Evolutionary conservation across 2,797 vertebrate species (phyloP).

Genomic region (Clarias fuscus): DNA sequence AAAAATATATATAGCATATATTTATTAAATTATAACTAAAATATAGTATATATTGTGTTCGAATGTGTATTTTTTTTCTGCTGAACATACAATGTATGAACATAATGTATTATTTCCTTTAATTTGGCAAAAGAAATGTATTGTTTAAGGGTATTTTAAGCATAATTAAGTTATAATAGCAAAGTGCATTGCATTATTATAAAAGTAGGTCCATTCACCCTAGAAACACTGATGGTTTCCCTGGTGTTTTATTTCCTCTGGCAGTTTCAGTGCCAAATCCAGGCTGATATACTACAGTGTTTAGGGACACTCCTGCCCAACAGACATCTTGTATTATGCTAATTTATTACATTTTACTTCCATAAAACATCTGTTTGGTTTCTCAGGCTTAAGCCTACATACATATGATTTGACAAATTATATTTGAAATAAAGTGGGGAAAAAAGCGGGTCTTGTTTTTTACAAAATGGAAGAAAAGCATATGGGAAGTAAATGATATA

Average conservation of each 20-base stretch:
- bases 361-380: not conserved
- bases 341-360: constrained; percentile 15
- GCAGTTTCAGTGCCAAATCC: not conserved
- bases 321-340: not conserved
- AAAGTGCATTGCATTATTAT: not conserved
- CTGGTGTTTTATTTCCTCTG: not conserved
- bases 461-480: not conserved
- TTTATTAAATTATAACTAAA: too few relatives aligned
- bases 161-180: not conserved
- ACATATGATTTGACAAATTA: not conserved
- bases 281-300: constrained; percentile 5
- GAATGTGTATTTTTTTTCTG: too few relatives aligned
- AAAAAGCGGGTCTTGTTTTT: not conserved
- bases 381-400: not conserved
- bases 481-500: not conserved
- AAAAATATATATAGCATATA: too few relatives aligned
- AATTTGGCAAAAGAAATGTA: too few relatives aligned
- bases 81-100: too few relatives aligned
- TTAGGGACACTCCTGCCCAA: not conserved
- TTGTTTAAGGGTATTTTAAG: too few relatives aligned
- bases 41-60: too few relatives aligned
- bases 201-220: not conserved
- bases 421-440: not conserved
- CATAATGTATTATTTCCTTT: too few relatives aligned
- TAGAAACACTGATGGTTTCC: not conserved